Conservation (phyloP, 1,140 invertebrate species). For the Eurosta solidaginis region DNA sequence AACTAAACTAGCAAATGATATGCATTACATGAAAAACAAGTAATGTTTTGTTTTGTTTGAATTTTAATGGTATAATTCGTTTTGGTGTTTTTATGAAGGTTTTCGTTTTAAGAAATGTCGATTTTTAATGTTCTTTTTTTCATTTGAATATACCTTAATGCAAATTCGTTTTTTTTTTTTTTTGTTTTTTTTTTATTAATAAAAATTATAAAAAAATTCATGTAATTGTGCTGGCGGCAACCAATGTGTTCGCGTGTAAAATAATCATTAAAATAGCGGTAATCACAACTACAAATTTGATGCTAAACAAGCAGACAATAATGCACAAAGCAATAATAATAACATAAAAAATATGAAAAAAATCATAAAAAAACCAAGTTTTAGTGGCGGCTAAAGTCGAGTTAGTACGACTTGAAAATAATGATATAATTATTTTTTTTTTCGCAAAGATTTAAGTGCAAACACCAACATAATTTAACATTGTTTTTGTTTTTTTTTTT, state of each 20-base stretch:
- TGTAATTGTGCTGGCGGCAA: background rate
- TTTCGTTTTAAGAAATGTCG: background rate
- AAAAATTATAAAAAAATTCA: background rate
- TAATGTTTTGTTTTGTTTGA: background rate
- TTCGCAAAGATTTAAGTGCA: too few relatives aligned
- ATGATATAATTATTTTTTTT: too few relatives aligned
- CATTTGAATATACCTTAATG: background rate
- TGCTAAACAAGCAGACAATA: background rate
- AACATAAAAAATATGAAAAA: background rate
- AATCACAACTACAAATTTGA: background rate
- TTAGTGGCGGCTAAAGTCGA: too few relatives aligned
- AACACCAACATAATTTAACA: too few relatives aligned
- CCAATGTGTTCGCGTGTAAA: constrained; percentile 7
- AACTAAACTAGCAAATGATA: background rate
- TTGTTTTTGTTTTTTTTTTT: too few relatives aligned
- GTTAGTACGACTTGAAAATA: too few relatives aligned
- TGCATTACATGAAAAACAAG: background rate
- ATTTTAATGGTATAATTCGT: background rate
- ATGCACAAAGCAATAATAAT: background rate
- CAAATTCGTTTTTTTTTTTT: background rate
- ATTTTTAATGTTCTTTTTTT: background rate
- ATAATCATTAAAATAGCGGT: background rate
- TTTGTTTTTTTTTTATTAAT: background rate
- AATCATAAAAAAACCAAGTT: background rate
- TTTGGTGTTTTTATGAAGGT: background rate